Percentiles rank a stretch among this genome's conserved stretches.
Conservation (phyloP, 2,888 invertebrate genomes). For the Diarsia dahlii region DNA sequence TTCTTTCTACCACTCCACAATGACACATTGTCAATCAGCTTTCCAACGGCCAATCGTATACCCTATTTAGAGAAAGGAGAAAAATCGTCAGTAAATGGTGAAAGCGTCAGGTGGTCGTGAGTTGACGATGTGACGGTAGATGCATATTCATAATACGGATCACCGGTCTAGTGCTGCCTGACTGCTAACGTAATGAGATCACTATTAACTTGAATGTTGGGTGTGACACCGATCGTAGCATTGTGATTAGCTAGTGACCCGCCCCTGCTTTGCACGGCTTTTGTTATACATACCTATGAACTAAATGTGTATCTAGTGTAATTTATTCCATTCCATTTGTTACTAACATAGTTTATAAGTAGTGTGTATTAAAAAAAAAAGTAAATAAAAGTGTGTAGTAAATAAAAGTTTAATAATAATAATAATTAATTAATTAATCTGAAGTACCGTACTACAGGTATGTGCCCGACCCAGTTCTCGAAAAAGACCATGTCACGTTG, state of each 20-base stretch:
- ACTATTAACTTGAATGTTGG: slow-evolving; percentile 51
- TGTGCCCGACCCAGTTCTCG: too few species aligned
- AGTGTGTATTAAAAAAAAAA: too few species aligned
- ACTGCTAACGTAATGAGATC: slow-evolving; percentile 61
- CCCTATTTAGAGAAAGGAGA: slow-evolving; percentile 65
- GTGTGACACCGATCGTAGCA: slow-evolving; percentile 41
- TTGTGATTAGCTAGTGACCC: neutral
- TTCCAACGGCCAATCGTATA: slow-evolving; percentile 51
- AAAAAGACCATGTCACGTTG: too few species aligned
- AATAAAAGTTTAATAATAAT: too few species aligned
- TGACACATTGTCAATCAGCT: slow-evolving; percentile 32
- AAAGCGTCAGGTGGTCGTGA: slow-evolving; percentile 65
- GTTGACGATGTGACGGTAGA: slow-evolving; percentile 28
- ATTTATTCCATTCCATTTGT: too few species aligned
- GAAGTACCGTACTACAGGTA: too few species aligned
- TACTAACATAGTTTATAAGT: too few species aligned
- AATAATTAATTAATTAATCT: too few species aligned
- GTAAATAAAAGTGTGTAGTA: too few species aligned
- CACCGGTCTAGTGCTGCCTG: slow-evolving; percentile 42
- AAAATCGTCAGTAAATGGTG: slow-evolving; percentile 59
- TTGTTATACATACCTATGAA: neutral
- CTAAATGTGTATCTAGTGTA: too few species aligned
- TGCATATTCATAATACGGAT: slow-evolving; percentile 63
- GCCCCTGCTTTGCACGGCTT: neutral
- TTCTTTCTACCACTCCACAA: neutral